Percentiles rank a stretch among this genome's conserved stretches.
Evolutionary conservation across 2,797 vertebrate species (phyloP).

Genomic region (Limnodromus scolopaceus): DNA sequence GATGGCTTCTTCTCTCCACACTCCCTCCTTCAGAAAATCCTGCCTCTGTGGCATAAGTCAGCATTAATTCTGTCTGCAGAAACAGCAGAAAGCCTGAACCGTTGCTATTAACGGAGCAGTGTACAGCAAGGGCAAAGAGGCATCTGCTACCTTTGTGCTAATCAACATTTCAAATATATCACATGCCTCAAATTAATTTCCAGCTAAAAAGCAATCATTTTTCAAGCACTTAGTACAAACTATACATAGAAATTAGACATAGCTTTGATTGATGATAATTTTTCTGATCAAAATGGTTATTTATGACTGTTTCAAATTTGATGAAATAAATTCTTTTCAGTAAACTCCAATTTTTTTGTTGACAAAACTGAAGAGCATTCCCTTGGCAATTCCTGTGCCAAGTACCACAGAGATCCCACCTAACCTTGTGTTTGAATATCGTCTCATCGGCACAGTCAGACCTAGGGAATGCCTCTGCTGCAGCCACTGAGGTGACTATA

Average conservation of each 20-base stretch:
- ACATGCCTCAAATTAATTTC: slow-evolving; percentile 20
- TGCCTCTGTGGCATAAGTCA: neutral
- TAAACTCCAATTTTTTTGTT: slow-evolving; percentile 52
- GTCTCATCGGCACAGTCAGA: neutral
- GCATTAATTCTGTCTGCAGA: neutral
- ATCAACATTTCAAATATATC: slow-evolving; percentile 31
- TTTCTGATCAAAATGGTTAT: slow-evolving; percentile 15
- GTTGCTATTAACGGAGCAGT: neutral
- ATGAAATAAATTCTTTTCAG: slow-evolving; percentile 10
- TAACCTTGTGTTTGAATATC: neutral
- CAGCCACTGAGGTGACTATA: neutral
- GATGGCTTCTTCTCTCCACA: neutral
- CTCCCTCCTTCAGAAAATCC: neutral
- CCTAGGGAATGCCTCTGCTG: neutral
- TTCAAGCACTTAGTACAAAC: slow-evolving; percentile 5
- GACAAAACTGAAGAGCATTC: slow-evolving; percentile 30
- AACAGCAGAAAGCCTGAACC: neutral
- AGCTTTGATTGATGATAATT: neutral
- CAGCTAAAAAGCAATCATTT: slow-evolving; percentile 23
- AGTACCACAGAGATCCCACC: neutral
- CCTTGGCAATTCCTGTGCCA: neutral
- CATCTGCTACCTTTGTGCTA: neutral
- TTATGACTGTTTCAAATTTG: slow-evolving; percentile 6
- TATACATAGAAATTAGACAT: neutral
- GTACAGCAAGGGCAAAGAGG: neutral